Conservation (phyloP, 2,888 invertebrate genomes). For the Conus canariensis region DNA sequence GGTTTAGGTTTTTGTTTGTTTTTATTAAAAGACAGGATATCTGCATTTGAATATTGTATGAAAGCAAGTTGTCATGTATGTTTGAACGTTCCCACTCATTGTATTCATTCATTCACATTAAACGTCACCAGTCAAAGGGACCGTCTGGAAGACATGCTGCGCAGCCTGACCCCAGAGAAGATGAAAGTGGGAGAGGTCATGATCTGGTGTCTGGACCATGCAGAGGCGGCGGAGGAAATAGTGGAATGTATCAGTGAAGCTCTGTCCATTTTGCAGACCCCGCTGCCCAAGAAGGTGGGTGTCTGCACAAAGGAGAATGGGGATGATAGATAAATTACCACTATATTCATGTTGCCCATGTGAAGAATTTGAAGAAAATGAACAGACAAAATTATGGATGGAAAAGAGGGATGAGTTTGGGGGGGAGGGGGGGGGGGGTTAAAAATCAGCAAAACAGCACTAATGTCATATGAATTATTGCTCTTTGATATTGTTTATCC, state of each 20-base stretch:
- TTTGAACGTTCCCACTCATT: too few relatives aligned
- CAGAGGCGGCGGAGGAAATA: slow-evolving; percentile 97
- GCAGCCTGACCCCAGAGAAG: slow-evolving; percentile 84
- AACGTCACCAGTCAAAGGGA: slow-evolving; percentile 88
- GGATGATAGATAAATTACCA: neutral
- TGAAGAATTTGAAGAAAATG: too few relatives aligned
- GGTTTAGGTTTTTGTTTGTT: neutral
- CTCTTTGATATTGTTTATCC: too few relatives aligned
- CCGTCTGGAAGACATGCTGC: slow-evolving; percentile 93
- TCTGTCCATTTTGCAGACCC: slow-evolving; percentile 87
- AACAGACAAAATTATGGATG: too few relatives aligned
- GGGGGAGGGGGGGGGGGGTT: too few relatives aligned
- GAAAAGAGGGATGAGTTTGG: too few relatives aligned
- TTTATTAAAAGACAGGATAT: neutral
- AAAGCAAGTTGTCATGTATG: too few relatives aligned
- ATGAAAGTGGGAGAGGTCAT: slow-evolving; percentile 94
- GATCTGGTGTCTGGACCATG: slow-evolving; percentile 99
- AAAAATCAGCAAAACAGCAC: too few relatives aligned
- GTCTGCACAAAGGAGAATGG: neutral
- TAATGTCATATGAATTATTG: too few relatives aligned
- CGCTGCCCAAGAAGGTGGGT: slow-evolving; percentile 87
- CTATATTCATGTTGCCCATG: neutral
- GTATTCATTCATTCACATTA: too few relatives aligned
- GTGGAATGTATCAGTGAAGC: slow-evolving; percentile 94
- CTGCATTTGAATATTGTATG: too few relatives aligned